Base-by-base conservation (phyloP, 2,113 vertebrate species). In the Elephas maximus region DNA sequence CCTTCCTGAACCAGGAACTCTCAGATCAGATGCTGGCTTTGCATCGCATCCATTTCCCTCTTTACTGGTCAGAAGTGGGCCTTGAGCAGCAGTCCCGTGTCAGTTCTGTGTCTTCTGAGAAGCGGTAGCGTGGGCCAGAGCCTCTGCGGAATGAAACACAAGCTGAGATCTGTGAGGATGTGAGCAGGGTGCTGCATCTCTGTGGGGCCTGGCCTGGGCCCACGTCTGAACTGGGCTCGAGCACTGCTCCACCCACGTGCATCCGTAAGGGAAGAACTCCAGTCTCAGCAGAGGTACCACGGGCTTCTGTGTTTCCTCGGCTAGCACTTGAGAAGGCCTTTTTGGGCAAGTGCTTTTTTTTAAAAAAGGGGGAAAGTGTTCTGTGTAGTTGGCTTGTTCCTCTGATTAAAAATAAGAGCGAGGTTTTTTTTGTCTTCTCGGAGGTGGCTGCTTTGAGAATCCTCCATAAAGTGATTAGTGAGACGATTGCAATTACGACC, bases 321-420 rank as follows among this genome's bases (percentile, higher is more conserved):
- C 71, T 10, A 6, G 74, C 74, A n/a, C 71, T 30, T 30, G 44
- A 82, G 69, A 62, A 62, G 77, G 17, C 8, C 69, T 76, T 69
- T 74, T 74, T 21, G 71, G 20, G 37, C 8, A 82, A 91, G 18
- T 18, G 1, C 41, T 89, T 74, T 69, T 69, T 48, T 48, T 48
- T 48, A 15, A 24, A 20, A 69, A 71, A 60, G 44, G 5, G 7
- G 69, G 76, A 82, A 81, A n/a, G 37, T 41, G 12, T 83, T 89
- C 53, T 67, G 17, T 74, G 57, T n/a, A 23, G 69, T 76, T 71
- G 76, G 73, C 76, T 84, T 80, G 63, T 73, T 77, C 84, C 63
- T 94, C 90, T 81, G 74, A 74, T 89, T 94, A 77, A 93, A 96
- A 96, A 78, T 82, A 89, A 96, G 87, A 91, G 26, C n/a, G 41